Percentiles rank a stretch among this genome's conserved stretches.
Evolutionary conservation across 2,113 vertebrate genomes (phyloP).

Genomic region (Epinephelus lanceolatus): DNA sequence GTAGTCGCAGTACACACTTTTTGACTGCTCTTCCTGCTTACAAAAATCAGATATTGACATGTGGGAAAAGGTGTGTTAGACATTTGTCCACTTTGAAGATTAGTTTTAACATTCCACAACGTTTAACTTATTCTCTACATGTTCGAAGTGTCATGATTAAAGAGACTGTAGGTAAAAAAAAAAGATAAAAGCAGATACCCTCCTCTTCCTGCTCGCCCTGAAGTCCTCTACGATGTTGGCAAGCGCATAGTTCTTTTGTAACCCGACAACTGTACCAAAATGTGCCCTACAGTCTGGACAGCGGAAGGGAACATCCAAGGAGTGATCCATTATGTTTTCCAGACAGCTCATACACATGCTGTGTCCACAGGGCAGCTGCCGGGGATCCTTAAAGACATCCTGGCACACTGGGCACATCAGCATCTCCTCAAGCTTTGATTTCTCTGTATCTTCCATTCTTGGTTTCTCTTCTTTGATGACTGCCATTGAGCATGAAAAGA

Average conservation of each 20-base stretch:
- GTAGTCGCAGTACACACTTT: slow-evolving; percentile 67
- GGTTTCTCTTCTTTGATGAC: neutral
- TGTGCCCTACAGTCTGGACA: slow-evolving; percentile 73
- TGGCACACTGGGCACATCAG: slow-evolving; percentile 80
- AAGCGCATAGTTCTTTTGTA: slow-evolving; percentile 72
- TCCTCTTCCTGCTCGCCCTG: slow-evolving; percentile 38
- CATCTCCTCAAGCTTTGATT: slow-evolving; percentile 52
- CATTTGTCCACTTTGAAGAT: neutral
- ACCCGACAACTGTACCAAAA: slow-evolving; percentile 19
- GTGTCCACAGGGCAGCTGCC: slow-evolving; percentile 80
- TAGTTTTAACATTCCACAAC: neutral
- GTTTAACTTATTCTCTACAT: neutral
- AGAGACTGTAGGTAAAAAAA: neutral
- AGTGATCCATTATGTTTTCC: slow-evolving; percentile 56
- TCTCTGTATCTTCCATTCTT: slow-evolving; percentile 43
- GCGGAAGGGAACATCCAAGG: slow-evolving; percentile 38
- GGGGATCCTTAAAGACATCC: slow-evolving; percentile 76
- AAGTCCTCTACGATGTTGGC: slow-evolving; percentile 71
- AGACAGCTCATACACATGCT: slow-evolving; percentile 74
- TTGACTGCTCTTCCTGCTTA: slow-evolving; percentile 31
- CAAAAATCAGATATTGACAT: neutral
- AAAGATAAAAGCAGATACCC: slow-evolving; percentile 23
- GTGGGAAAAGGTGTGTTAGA: neutral
- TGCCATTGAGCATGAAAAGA: neutral
- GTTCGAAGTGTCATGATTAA: neutral